Evolutionary conservation across 2,888 invertebrate genomes (phyloP), one percentile per base, ranked within the genome.

Genomic region (Palloptera scutellata): DNA sequence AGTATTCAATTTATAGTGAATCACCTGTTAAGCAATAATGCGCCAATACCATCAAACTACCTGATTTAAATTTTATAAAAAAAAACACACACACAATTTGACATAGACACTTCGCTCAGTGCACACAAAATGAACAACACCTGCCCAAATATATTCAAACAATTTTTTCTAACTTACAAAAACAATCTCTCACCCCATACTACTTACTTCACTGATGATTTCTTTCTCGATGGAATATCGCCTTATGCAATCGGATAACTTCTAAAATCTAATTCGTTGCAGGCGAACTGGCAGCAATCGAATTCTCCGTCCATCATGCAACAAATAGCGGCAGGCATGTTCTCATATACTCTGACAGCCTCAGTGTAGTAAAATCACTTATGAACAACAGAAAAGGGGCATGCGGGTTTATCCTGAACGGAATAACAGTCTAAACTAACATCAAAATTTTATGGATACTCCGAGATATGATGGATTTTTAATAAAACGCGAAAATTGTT

Each of bases 391-490:
- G 13, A 13, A 59, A 12, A 9, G 60, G 17, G 30, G n/a, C 30
- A 45, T 19, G 2, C 60, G 13, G 10, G 19, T 60, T 43, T n/a
- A 42, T 60, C 17, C 11, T 45, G 15, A 48, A 60, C 45, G 60
- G 60, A 19, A 9, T 48, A 13, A 9, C 43, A 60, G 9, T 13
- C 9, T 45, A 60, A 43, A 20, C 19, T 43, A 45, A 60, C 1
- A 60, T 60, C 17, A 48, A 43, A 41, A 45, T 48, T 3, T 30
- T 60, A 6, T 45, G 60, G 60, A 48, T 60, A 48, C 48, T n/a
- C n/a, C n/a, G n/a, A n/a, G n/a, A n/a, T n/a, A n/a, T n/a, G n/a
- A n/a, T n/a, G n/a, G n/a, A n/a, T n/a, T n/a, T n/a, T n/a, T n/a
- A n/a, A n/a, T n/a, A n/a, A n/a, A n/a, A n/a, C n/a, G n/a, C n/a